These are phyloP conservation scores for Leptobrachium leishanense DNA, from an alignment of 2,113 vertebrate genomes.

Conservation along the genomic window DNA sequence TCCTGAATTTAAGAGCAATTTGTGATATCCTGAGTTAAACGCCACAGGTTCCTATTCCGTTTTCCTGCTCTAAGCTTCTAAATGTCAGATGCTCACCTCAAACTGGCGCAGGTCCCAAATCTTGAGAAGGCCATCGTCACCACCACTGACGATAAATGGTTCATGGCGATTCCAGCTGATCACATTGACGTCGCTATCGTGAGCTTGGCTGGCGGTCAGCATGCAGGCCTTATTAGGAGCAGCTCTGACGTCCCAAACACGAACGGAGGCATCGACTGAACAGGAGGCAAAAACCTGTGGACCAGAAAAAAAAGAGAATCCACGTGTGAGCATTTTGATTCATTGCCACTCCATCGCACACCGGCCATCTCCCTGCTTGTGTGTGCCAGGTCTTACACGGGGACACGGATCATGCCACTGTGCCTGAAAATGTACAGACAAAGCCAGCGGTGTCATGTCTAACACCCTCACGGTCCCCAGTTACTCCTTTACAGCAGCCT, in stretches of 20 bases:
- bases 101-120: slow-evolving; percentile 89
- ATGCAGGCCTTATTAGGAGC: slow-evolving; percentile 79
- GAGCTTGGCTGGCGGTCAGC: slow-evolving; percentile 76
- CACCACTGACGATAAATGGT: slow-evolving; percentile 85
- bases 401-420: too few species aligned
- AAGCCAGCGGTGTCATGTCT: too few species aligned
- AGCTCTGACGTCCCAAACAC: slow-evolving; percentile 84
- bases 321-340: neutral
- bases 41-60: too few species aligned
- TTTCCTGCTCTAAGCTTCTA: neutral
- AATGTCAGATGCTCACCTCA: slow-evolving; percentile 63
- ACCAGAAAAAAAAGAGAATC: neutral
- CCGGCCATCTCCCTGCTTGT: too few species aligned
- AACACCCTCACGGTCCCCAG: too few species aligned
- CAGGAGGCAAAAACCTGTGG: slow-evolving; percentile 87
- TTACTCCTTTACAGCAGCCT: too few species aligned
- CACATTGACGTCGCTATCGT: slow-evolving; percentile 81
- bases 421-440: too few species aligned
- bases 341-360: too few species aligned
- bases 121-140: slow-evolving; percentile 82
- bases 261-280: slow-evolving; percentile 81
- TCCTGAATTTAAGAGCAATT: too few species aligned
- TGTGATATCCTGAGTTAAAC: too few species aligned
- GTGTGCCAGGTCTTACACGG: too few species aligned
- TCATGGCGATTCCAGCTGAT: slow-evolving; percentile 86